These are phyloP conservation scores for Vimba vimba DNA, from an alignment of 2,113 vertebrate genomes.

Conservation along the genomic window DNA sequence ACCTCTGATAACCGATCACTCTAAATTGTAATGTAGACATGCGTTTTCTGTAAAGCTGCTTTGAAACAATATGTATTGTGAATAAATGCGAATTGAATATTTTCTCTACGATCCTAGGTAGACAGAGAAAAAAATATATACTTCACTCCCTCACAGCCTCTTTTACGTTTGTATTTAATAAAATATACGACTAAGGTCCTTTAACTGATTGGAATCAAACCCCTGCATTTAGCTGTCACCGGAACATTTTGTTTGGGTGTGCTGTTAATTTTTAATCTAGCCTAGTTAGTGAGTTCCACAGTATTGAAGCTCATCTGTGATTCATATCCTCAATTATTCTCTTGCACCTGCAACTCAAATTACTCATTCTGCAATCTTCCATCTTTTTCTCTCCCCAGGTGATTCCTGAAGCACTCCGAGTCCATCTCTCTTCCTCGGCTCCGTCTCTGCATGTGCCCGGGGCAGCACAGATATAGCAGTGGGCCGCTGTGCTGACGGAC, in stretches of 20 bases:
- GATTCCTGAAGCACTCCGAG: constrained; percentile 65
- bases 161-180: not conserved
- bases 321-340: constrained; percentile 11
- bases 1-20: no score
- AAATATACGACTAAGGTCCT: not conserved
- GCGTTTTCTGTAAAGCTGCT: no score
- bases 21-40: no score
- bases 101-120: not conserved
- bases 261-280: not conserved
- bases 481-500: constrained; percentile 64
- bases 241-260: not conserved
- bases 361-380: constrained; percentile 3
- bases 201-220: not conserved
- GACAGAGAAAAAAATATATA: not conserved
- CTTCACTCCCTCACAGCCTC: not conserved
- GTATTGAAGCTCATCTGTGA: constrained; percentile 18
- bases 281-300: not conserved
- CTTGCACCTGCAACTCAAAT: not conserved
- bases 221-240: not conserved
- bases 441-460: constrained; percentile 66
- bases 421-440: constrained; percentile 52
- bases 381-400: constrained; percentile 44
- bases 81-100: no score
- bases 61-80: no score
- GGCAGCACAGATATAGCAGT: constrained; percentile 59